Percentiles rank a stretch among this genome's conserved stretches.
phyloP scores from a whole-genome alignment of 2,888 invertebrate species.

The Coenonympha glycerion region DNA sequence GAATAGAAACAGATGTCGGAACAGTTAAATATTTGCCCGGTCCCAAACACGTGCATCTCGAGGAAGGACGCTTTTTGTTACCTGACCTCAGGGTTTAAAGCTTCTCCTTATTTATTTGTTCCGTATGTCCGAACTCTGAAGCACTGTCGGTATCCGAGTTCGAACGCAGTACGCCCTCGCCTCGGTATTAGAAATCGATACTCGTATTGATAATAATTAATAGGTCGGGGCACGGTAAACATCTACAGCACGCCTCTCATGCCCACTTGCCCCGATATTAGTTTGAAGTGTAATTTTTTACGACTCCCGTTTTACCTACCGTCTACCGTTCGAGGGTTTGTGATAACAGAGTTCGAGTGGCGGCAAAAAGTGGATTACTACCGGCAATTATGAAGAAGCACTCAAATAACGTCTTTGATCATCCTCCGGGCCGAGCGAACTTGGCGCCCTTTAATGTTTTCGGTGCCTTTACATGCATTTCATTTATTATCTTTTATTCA shows the following conservation, averaged over 20 bases:
- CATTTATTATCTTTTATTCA: slow-evolving; percentile 55
- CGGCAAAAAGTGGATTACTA: slow-evolving; percentile 42
- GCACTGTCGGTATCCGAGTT: slow-evolving; percentile 43
- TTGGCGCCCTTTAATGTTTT: slow-evolving; percentile 40
- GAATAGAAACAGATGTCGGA: slow-evolving; percentile 55
- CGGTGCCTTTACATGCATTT: slow-evolving; percentile 37
- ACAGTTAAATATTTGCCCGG: slow-evolving; percentile 50
- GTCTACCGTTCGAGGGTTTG: slow-evolving; percentile 56
- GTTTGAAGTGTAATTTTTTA: slow-evolving; percentile 67
- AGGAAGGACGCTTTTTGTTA: slow-evolving; percentile 48
- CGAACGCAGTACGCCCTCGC: slow-evolving; percentile 51
- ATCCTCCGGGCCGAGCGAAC: slow-evolving; percentile 41
- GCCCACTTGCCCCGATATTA: slow-evolving; percentile 55
- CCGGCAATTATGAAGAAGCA: slow-evolving; percentile 45
- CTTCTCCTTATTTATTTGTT: slow-evolving; percentile 31
- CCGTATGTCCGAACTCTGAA: background rate
- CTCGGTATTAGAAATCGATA: slow-evolving; percentile 65
- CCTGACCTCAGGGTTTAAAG: slow-evolving; percentile 38
- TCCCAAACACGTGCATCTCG: slow-evolving; percentile 43
- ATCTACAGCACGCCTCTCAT: slow-evolving; percentile 45
- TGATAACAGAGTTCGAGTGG: slow-evolving; percentile 59
- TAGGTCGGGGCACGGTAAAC: slow-evolving; percentile 44
- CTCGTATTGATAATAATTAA: slow-evolving; percentile 65
- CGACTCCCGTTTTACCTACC: slow-evolving; percentile 64
- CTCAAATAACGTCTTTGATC: slow-evolving; percentile 60